These are phyloP conservation scores for Tetramorium simillimum DNA, from an alignment of 1,140 invertebrate genomes.

Conservation along the genomic window DNA sequence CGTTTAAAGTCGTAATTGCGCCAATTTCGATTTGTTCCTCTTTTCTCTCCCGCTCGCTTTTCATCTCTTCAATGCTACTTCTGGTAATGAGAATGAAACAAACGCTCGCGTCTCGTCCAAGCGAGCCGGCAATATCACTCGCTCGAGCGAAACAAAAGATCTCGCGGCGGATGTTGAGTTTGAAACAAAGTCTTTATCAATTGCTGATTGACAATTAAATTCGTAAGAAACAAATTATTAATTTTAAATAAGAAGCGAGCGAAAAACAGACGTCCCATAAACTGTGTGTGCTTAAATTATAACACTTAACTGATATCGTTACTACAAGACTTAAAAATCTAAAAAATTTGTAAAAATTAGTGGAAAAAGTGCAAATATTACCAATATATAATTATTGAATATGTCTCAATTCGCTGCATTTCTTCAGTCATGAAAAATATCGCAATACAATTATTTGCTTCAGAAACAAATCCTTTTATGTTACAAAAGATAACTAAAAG, in stretches of 20 bases:
- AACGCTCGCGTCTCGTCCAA: conserved; percentile 26
- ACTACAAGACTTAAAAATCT: not conserved
- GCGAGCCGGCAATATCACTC: conserved; percentile 28
- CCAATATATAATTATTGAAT: not conserved
- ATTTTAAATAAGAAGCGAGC: conserved; percentile 2
- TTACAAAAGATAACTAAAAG: not conserved
- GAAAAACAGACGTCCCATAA: not conserved
- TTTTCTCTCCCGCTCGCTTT: conserved; percentile 36
- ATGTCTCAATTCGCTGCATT: not conserved
- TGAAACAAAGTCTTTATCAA: conserved; percentile 40
- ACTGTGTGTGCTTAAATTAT: not conserved
- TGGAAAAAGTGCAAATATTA: not conserved
- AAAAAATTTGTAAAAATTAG: too few relatives aligned
- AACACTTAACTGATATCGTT: not conserved
- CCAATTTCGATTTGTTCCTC: conserved; percentile 54
- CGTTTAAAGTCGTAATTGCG: conserved; percentile 63
- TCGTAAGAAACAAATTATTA: conserved; percentile 24
- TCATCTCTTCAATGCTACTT: conserved; percentile 54
- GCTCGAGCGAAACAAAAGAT: conserved; percentile 31
- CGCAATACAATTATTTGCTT: not conserved
- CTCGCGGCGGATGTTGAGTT: not conserved
- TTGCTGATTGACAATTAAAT: conserved; percentile 48
- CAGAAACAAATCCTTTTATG: not conserved
- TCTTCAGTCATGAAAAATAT: not conserved
- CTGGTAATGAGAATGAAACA: conserved; percentile 63